Conservation (phyloP, 2,888 invertebrate genomes). For the Ectemnius lituratus region DNA sequence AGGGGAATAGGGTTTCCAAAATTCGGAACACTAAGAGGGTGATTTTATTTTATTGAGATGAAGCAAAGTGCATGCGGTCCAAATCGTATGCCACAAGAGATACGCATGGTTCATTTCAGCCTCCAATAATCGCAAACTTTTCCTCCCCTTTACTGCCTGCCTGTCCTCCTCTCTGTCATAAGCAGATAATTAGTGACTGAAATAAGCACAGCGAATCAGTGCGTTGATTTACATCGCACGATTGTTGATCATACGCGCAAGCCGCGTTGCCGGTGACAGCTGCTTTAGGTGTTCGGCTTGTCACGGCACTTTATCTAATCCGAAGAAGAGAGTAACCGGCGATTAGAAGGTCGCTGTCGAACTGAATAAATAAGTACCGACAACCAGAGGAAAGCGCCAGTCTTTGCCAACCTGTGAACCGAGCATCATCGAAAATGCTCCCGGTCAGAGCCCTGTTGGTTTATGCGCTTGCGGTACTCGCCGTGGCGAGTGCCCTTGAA, state of each 20-base stretch:
- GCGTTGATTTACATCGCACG: too few relatives aligned
- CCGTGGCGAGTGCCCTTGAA: not conserved
- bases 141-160: too few relatives aligned
- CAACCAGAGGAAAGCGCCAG: not conserved
- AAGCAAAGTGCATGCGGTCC: too few relatives aligned
- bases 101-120: too few relatives aligned
- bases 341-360: not conserved
- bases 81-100: too few relatives aligned
- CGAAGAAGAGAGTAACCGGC: not conserved
- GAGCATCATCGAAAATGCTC: constrained; percentile 22
- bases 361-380: constrained; percentile 30
- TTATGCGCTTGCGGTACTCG: constrained; percentile 15
- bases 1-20: not conserved
- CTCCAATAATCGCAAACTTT: too few relatives aligned
- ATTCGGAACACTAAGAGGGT: too few relatives aligned
- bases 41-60: too few relatives aligned
- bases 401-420: not conserved
- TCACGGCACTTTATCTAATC: constrained; percentile 11
- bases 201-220: too few relatives aligned
- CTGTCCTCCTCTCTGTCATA: too few relatives aligned
- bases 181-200: too few relatives aligned
- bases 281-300: not conserved
- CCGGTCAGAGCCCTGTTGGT: constrained; percentile 11
- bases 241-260: too few relatives aligned
- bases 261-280: not conserved